Conservation (phyloP, 2,888 invertebrate species). For the Leptura quadrifasciata region DNA sequence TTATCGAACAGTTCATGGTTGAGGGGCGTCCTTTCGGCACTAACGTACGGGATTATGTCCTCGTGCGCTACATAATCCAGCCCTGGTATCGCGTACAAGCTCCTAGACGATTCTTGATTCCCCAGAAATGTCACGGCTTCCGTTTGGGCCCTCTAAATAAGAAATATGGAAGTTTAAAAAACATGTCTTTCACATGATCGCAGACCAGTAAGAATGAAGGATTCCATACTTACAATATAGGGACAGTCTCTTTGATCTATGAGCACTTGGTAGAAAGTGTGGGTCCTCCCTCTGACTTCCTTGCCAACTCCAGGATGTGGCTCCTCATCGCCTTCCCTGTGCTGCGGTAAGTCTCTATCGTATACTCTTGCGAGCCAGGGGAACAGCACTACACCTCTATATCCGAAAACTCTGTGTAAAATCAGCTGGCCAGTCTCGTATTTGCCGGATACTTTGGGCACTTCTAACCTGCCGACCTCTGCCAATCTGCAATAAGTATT, state of each 20-base stretch:
- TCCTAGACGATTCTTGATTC: constrained; percentile 95
- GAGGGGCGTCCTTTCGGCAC: constrained; percentile 90
- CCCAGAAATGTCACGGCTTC: constrained; percentile 98
- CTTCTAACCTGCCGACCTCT: constrained; percentile 94
- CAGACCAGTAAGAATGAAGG: no score
- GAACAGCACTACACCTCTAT: constrained; percentile 96
- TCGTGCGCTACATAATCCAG: constrained; percentile 98
- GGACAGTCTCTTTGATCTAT: constrained; percentile 98
- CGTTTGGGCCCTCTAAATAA: constrained; percentile 92
- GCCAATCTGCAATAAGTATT: constrained; percentile 81
- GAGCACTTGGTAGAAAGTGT: constrained; percentile 97
- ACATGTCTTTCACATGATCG: no score
- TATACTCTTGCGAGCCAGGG: constrained; percentile 98
- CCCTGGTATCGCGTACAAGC: constrained; percentile 96
- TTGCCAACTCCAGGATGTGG: constrained; percentile 79
- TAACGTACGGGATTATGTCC: constrained; percentile 95
- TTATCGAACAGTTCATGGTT: constrained; percentile 98
- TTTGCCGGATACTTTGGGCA: constrained; percentile 90
- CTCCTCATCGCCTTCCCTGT: constrained; percentile 68
- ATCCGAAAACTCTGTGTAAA: constrained; percentile 97
- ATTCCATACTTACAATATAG: constrained; percentile 90
- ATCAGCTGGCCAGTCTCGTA: constrained; percentile 98
- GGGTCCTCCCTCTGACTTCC: constrained; percentile 92
- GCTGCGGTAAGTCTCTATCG: constrained; percentile 88
- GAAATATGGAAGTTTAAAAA: background rate